These are phyloP conservation scores for Atta cephalotes DNA, from an alignment of 1,140 invertebrate species.

Conservation along the genomic window DNA sequence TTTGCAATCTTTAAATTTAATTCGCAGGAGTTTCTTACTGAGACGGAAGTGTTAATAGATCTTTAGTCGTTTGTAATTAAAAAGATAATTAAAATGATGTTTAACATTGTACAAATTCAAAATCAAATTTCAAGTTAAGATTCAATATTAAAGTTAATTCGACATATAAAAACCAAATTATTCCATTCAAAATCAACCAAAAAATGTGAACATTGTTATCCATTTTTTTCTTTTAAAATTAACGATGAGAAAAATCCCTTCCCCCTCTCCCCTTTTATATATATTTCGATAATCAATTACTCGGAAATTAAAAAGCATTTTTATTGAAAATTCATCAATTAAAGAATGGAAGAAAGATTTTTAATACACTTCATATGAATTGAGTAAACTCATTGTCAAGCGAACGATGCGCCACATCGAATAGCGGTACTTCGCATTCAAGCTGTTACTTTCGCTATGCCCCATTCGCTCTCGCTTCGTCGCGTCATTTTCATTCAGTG, in stretches of 20 bases:
- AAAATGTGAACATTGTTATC: background rate
- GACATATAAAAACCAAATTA: background rate
- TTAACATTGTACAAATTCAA: background rate
- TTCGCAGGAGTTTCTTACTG: background rate
- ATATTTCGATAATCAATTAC: background rate
- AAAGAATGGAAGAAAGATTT: background rate
- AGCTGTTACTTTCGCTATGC: conserved; percentile 68
- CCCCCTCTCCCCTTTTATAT: too few relatives aligned
- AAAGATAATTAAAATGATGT: background rate
- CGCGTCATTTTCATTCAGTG: conserved; percentile 49
- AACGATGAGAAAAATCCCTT: background rate
- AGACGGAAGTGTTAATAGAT: background rate
- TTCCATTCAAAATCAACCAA: background rate
- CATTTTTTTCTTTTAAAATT: background rate
- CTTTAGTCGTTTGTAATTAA: background rate
- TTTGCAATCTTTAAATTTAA: background rate
- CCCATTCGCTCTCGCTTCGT: conserved; percentile 45
- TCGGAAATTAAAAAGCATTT: background rate
- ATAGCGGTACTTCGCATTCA: conserved; percentile 57
- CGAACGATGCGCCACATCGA: conserved; percentile 65
- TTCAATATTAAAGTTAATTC: background rate
- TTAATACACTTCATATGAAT: background rate
- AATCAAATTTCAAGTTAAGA: conserved; percentile 14
- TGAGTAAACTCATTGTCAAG: background rate
- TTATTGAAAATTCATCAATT: background rate